Evolutionary conservation across 1,140 invertebrate genomes (phyloP).

Genomic region (Subanguina moxae): DNA sequence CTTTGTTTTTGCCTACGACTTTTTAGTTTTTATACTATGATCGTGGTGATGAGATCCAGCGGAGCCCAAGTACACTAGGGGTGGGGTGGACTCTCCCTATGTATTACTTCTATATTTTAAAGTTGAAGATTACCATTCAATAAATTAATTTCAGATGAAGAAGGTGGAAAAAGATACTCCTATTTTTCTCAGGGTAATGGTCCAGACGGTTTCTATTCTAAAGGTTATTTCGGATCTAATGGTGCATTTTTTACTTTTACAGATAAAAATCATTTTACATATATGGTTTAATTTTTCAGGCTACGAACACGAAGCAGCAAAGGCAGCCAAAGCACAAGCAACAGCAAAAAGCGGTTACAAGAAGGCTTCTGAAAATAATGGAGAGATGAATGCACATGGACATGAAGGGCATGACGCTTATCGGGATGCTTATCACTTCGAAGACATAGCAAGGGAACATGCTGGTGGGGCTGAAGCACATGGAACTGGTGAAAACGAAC

Average conservation of each 20-base stretch:
- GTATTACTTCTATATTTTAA: too few species aligned
- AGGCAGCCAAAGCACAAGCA: not conserved
- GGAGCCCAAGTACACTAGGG: too few species aligned
- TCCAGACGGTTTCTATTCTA: constrained; percentile 16
- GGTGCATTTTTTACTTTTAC: not conserved
- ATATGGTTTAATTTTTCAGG: not conserved
- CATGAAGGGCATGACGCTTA: not conserved
- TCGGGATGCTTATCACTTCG: not conserved
- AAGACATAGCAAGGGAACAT: not conserved
- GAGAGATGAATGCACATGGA: not conserved
- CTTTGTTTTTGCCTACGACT: too few species aligned
- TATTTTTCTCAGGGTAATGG: constrained; percentile 16
- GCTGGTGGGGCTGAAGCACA: not conserved
- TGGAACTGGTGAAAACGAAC: constrained; percentile 5
- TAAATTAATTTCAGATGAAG: constrained; percentile 13
- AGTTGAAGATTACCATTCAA: too few species aligned
- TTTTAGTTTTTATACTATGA: too few species aligned
- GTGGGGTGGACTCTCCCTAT: too few species aligned
- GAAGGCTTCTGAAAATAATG: not conserved
- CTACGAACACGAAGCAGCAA: constrained; percentile 17
- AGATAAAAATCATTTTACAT: not conserved
- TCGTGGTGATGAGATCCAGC: too few species aligned
- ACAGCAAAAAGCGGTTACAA: not conserved
- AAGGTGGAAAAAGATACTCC: constrained; percentile 12
- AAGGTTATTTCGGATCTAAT: constrained; percentile 19